A percentile compares a stretch with the other conserved stretches of the same genome.
Conservation (phyloP, 2,113 vertebrate species). For the Scalopus aquaticus region DNA sequence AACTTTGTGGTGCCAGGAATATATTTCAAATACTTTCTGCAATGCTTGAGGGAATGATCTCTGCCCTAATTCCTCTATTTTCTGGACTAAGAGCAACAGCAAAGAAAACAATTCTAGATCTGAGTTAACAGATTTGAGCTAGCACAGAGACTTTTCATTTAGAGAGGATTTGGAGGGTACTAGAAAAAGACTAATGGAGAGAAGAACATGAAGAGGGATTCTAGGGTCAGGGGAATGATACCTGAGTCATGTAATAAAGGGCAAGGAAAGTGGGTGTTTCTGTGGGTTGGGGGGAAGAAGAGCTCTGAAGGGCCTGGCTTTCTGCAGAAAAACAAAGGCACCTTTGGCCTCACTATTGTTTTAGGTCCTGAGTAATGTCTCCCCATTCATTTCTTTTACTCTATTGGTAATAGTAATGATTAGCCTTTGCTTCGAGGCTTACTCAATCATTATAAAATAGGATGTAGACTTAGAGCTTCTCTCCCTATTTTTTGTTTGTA, state of each 20-base stretch:
- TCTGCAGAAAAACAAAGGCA: neutral
- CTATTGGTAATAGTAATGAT: neutral
- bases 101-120: neutral
- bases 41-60: neutral
- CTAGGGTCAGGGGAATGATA: neutral
- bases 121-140: neutral
- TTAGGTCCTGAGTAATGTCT: constrained; percentile 10
- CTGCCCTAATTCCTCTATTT: neutral
- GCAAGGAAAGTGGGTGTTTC: neutral
- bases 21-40: neutral
- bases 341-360: neutral
- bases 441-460: neutral
- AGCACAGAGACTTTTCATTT: neutral
- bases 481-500: constrained; percentile 19
- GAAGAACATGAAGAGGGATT: neutral
- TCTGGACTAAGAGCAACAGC: neutral
- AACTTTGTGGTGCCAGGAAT: neutral
- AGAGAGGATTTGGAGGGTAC: neutral
- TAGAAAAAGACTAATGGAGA: neutral
- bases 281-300: neutral
- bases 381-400: neutral
- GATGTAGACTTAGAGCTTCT: neutral
- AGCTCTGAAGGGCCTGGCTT: neutral
- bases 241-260: neutral
- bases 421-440: constrained; percentile 14